Conservation (phyloP, 2,113 vertebrate genomes). For the Eclectus roratus region DNA sequence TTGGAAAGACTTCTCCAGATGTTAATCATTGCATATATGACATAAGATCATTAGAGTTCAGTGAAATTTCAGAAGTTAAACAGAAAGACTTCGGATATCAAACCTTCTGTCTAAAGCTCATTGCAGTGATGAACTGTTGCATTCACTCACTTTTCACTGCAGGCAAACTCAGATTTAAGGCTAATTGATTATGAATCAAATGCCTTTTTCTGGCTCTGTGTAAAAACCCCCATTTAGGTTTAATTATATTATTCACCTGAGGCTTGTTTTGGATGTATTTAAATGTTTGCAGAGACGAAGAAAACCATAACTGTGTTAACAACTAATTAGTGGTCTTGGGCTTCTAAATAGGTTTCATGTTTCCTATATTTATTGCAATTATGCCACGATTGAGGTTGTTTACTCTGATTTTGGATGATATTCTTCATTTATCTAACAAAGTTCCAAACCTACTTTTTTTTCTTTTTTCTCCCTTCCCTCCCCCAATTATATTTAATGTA, state of each 20-base stretch:
- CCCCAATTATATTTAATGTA: neutral
- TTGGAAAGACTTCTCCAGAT: fast-evolving
- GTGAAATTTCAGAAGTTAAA: neutral
- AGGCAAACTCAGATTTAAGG: neutral
- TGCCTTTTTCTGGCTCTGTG: neutral
- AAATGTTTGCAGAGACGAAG: neutral
- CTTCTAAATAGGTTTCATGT: neutral
- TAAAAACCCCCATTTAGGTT: neutral
- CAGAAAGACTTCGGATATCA: neutral
- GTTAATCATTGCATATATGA: neutral
- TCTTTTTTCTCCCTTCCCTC: neutral
- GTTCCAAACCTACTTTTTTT: neutral
- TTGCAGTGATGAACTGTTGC: neutral
- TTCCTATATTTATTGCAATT: neutral
- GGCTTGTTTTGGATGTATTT: neutral
- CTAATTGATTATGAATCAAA: neutral
- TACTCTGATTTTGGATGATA: neutral
- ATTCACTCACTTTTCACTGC: neutral
- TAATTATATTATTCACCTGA: neutral
- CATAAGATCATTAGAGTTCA: neutral
- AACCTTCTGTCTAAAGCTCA: neutral
- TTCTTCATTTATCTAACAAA: neutral
- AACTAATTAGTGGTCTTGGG: neutral
- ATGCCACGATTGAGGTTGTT: neutral
- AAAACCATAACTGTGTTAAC: neutral